phyloP scores from a whole-genome alignment of 2,797 vertebrate genomes.

The Pelobates cultripes region DNA sequence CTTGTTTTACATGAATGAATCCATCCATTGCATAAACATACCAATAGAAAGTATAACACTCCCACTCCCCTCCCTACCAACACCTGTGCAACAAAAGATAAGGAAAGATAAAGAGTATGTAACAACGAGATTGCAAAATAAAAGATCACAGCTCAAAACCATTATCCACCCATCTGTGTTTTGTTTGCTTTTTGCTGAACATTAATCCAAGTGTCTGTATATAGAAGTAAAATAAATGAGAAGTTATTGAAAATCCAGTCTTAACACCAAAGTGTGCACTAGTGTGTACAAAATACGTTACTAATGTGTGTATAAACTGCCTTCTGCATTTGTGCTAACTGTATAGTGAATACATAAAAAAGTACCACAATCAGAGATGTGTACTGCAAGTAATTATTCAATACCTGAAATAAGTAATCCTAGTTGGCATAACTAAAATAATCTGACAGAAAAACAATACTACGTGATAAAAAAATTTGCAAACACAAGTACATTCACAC shows the following conservation, averaged over 20 bases:
- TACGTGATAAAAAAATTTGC: too few species aligned
- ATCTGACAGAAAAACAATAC: too few species aligned
- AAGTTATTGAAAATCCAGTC: neutral
- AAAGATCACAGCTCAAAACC: constrained; percentile 3
- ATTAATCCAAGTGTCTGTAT: constrained; percentile 34
- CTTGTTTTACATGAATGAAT: neutral
- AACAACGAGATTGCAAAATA: neutral
- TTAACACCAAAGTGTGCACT: neutral
- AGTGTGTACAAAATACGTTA: too few species aligned
- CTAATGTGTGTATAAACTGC: too few species aligned
- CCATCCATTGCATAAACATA: neutral
- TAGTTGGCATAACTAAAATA: too few species aligned
- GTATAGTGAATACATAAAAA: too few species aligned
- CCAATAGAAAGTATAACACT: neutral
- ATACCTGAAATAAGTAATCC: too few species aligned
- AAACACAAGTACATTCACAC: too few species aligned
- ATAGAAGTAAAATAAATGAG: neutral
- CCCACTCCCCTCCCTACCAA: neutral
- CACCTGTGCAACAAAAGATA: too few species aligned
- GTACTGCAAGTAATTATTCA: too few species aligned
- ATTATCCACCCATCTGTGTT: neutral
- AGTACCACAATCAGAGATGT: too few species aligned
- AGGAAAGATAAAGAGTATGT: neutral
- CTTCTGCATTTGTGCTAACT: too few species aligned
- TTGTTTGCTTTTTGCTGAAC: constrained; percentile 29